Base-by-base conservation (phyloP, 1,140 invertebrate genomes). In the Euglossa dilemma region DNA sequence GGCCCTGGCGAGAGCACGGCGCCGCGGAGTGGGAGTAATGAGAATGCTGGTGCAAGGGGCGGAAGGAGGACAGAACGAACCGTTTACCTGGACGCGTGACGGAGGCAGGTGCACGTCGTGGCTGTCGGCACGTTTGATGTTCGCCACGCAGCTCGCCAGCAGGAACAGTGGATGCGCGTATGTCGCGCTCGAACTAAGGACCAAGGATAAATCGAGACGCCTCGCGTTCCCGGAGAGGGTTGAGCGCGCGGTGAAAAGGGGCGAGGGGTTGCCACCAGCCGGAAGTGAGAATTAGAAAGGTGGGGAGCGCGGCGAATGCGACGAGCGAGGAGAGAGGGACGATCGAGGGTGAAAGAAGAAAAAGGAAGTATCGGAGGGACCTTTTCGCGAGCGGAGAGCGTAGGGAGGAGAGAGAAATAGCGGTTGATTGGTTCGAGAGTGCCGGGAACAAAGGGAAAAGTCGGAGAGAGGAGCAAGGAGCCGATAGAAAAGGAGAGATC, bases 101-200 rank as follows among this genome's bases (percentile, higher is more conserved):
- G 86, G 85, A 87, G 91, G 86, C 90, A 91, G 88, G 90, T 90
- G 91, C 85, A 72, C 87, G 89, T 91, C 87, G 74, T 85, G 84
- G 85, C 84, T 90, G 91, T 92, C 91, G 91, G 91, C 90, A 82
- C 90, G 74, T 92, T 92, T 92, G 91, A 92, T 92, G 86, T 91
- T 90, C 71, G 88, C 84, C 83, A 84, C 83, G 81, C 73, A 73
- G 83, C 45, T 77, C 82, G 61, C 67, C 83, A 75, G 85, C 85
- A 84, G 63, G 59, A 84, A 90, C 74, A 56, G 74, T 78, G 67
- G 84, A 86, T 89, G 86, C 4, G 4, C 74, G 89, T 89, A 80
- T 86, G 86, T 91, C 89, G 89, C 83, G 75, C 54, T 86, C 70
- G 85, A 86, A 90, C 72, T 52, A 61, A 78, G 25, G 67, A 67